Base-by-base conservation (phyloP, 2,797 vertebrate species). In the Benthosema pterotum region DNA sequence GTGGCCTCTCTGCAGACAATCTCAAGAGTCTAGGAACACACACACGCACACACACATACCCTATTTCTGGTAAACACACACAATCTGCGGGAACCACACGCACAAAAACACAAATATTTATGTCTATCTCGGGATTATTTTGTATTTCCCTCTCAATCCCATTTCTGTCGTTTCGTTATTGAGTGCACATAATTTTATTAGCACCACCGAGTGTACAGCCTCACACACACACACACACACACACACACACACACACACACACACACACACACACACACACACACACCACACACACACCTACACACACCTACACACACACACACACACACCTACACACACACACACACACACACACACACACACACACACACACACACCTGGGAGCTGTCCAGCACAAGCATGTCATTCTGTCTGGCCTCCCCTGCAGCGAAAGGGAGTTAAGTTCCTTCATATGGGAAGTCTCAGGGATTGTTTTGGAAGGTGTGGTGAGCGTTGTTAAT, bases 351-450 rank as follows among this genome's bases (percentile, higher is more conserved):
- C 50, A 25, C 38, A 45, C 60, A 52, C 17, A 11, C 60, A 61
- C 32, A 32, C 32, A 32, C 32, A 32, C 32, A 38, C 32, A 11
- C 32, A 38, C 32, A 38, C 32, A 38, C 32, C 32, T 38, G 32
- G 32, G 32, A 75, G 65, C 77, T 80, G 78, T 54, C 71, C 69
- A 84, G 67, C 65, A 82, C 22, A 47, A 68, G 65, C 69, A 9
- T 74, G 74, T 79, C 75, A 63, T 55, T 38, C 32, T 11, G 32
- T 38, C 32, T 38, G 32, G 32, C 8, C 32, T 38, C 32, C 32
- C 32, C 32, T 38, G 32, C 7, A 38, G 32, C 32, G 7, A 38
- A n/a, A 9, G 32, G 32, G 32, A 38, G 32, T 38, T 38, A 38
- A 11, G 32, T 38, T 38, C 32, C 8, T 11, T 11, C 32, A 38